A percentile compares a stretch with the other conserved stretches of the same genome.
phyloP scores from a whole-genome alignment of 2,888 invertebrate species.

The Drosophila mimica region DNA sequence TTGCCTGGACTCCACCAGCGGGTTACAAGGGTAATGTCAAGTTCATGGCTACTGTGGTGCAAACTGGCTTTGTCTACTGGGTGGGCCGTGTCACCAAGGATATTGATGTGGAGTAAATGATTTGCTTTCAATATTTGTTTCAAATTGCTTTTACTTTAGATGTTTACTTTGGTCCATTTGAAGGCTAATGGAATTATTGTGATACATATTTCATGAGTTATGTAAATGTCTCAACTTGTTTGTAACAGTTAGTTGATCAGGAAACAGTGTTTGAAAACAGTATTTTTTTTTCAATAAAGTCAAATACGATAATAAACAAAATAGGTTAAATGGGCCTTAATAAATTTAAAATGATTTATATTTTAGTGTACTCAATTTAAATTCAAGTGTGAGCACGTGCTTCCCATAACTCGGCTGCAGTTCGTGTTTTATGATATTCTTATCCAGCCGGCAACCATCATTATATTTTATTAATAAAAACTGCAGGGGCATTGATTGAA shows the following conservation, averaged over 20 bases:
- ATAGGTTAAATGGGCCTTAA: neutral
- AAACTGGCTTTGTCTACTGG: conserved; percentile 90
- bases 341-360: neutral
- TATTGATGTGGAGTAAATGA: conserved; percentile 86
- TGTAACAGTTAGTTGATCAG: conserved; percentile 34
- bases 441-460: conserved; percentile 53
- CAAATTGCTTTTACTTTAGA: conserved; percentile 36
- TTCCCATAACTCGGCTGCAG: conserved; percentile 40
- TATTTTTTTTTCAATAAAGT: conserved; percentile 71
- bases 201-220: conserved; percentile 63
- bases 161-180: conserved; percentile 37
- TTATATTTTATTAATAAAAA: conserved; percentile 77
- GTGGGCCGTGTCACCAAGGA: conserved; percentile 88
- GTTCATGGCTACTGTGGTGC: conserved; percentile 89
- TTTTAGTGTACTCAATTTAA: conserved; percentile 16
- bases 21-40: conserved; percentile 87
- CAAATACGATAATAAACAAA: conserved; percentile 18
- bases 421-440: conserved; percentile 72
- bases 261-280: conserved; percentile 46
- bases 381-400: neutral
- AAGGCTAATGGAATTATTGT: conserved; percentile 60
- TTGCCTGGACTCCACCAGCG: conserved; percentile 89
- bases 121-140: conserved; percentile 22
- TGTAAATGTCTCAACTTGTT: conserved; percentile 41
- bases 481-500: conserved; percentile 60